A percentile compares a stretch with the other conserved stretches of the same genome.
These are phyloP conservation scores for Leptopilina boulardi DNA, from an alignment of 1,140 invertebrate species.

Conservation along the genomic window DNA sequence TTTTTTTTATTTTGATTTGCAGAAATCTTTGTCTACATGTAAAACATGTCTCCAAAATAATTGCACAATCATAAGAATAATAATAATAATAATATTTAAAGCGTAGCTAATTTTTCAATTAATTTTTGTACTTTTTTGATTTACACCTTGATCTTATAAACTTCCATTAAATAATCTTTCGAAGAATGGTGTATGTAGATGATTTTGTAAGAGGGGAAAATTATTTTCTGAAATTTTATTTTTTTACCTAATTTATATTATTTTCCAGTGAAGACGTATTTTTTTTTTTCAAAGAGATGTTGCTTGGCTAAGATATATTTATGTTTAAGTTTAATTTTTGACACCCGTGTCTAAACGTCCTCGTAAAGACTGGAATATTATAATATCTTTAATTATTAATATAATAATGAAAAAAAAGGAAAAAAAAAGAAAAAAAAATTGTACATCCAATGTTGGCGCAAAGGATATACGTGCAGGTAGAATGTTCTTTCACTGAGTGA, in stretches of 20 bases:
- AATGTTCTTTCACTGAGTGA: background rate
- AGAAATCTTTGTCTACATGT: background rate
- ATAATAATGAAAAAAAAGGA: too few species aligned
- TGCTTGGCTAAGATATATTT: slow-evolving; percentile 19
- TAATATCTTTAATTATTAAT: slow-evolving; percentile 26
- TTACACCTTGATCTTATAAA: background rate
- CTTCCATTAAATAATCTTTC: slow-evolving; percentile 3
- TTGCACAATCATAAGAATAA: background rate
- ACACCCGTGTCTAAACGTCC: slow-evolving; percentile 1
- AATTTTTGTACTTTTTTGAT: background rate
- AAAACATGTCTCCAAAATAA: background rate
- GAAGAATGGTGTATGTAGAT: background rate
- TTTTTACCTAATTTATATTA: slow-evolving; percentile 11
- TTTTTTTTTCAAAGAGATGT: slow-evolving; percentile 21
- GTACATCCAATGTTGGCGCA: slow-evolving; percentile 11
- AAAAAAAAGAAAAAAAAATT: background rate
- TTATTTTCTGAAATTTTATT: slow-evolving; percentile 29
- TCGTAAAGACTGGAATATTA: slow-evolving; percentile 22
- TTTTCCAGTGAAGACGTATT: slow-evolving; percentile 5
- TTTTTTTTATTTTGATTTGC: slow-evolving; percentile 7
- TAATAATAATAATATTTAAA: background rate
- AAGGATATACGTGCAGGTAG: background rate
- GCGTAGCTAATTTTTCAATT: background rate
- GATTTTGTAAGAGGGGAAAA: background rate
- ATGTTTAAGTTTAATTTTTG: slow-evolving; percentile 30